Base-by-base conservation (phyloP, 2,113 vertebrate species). In the Orthochromis malagaraziensis region DNA sequence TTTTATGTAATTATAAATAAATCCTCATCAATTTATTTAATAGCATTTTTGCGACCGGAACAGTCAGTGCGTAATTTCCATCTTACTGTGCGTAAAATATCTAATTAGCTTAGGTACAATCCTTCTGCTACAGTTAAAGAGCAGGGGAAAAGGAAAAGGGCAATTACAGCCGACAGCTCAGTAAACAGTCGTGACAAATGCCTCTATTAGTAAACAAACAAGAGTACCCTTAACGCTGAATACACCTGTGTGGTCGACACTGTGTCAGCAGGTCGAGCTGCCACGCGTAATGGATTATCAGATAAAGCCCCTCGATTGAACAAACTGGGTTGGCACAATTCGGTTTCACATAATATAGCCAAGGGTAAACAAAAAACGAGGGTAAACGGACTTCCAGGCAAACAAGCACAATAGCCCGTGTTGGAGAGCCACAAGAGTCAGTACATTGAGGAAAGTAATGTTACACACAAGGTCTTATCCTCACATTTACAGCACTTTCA, bases 221-320 rank as follows among this genome's bases (percentile, higher is more conserved):
- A 49, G 54, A 91, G 26, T 58, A 83, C 63, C 63, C 87, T 93
- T 81, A 35, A 89, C 14, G 87, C 51, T 91, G 87, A 89, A 94
- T 84, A 89, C 90, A 91, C 91, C 89, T 94, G 93, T 95, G 93
- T 94, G 93, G 87, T 92, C 93, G 81, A 91, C 83, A 91, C 85
- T 47, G 84, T 92, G 94, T 89, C 92, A 92, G 91, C 79, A 90
- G 88, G 90, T 86, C 83, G 81, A 93, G 80, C 90, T 91, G 93
- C 87, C 90, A 92, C 91, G 91, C 75, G 91, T 91, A 90, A 95
- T 93, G 93, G 87, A 93, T 94, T 87, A 92, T 88, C 84, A 87
- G 89, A 90, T 85, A 89, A 86, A 82, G 13, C 1, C 40, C 11
- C 53, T 68, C 17, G 58, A 13, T 68, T 73, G 89, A 85, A 11